phyloP scores from a whole-genome alignment of 2,113 vertebrate species.

The Ondatra zibethicus region DNA sequence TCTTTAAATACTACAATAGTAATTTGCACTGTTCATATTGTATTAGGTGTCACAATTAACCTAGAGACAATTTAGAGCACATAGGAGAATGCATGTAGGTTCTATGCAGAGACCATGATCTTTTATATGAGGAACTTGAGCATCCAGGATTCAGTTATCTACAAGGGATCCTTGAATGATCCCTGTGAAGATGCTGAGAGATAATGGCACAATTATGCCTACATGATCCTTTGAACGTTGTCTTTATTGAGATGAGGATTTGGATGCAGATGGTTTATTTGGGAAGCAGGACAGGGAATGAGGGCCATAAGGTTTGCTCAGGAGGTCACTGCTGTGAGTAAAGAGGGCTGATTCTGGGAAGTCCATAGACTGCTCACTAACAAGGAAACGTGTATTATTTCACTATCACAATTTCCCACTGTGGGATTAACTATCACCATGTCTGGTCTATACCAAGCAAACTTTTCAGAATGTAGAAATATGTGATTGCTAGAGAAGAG shows the following conservation, averaged over 20 bases:
- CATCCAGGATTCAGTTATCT: background rate
- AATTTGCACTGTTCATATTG: background rate
- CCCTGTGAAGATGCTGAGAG: background rate
- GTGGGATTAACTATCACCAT: background rate
- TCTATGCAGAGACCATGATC: background rate
- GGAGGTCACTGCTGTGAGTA: background rate
- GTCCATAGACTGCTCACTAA: background rate
- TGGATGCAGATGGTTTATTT: background rate
- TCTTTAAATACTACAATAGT: background rate
- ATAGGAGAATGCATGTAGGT: background rate
- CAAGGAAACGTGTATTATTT: background rate
- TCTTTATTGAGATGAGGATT: background rate
- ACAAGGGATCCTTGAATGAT: background rate
- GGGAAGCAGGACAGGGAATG: background rate
- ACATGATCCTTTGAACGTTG: background rate
- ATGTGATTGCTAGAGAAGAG: background rate
- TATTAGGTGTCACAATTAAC: background rate
- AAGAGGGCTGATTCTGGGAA: background rate
- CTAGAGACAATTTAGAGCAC: background rate
- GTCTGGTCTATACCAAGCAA: background rate
- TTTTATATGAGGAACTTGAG: background rate
- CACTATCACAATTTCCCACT: accelerated
- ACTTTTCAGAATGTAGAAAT: background rate
- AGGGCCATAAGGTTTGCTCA: background rate
- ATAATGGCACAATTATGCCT: background rate